Evolutionary conservation across 2,888 invertebrate species (phyloP), one percentile per base, ranked within the genome.

Genomic region (Drosophila prolongata): DNA sequence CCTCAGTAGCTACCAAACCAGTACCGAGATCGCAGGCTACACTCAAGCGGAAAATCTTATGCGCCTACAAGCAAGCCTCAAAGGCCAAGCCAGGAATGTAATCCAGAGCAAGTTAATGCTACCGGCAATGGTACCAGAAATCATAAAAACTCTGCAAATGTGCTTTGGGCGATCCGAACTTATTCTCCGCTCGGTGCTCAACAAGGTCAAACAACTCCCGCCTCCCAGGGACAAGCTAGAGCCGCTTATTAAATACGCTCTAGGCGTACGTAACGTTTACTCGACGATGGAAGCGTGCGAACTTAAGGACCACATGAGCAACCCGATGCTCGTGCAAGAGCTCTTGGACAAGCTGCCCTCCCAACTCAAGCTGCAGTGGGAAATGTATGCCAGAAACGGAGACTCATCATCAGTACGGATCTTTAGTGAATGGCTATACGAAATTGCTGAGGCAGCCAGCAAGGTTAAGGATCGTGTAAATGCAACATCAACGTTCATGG

Each of bases 231-330:
- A 40, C 9, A 16, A 14, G 40, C 40, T 40, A 14, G 3, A 40
- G 40, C 16, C 40, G 1, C 40, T 40, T 9, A 40, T 38, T n/a
- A 14, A 38, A 40, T 40, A 14, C 8, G 40, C n/a, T 40, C 8
- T 40, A 14, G 40, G 14, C 40, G 40, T 40, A n/a, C n/a, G 40
- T n/a, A 14, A n/a, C n/a, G n/a, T 40, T 40, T 40, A 40, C 40
- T 40, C 40, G 8, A 6, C 14, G 8, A 40, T 14, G 40, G 40
- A 40, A 40, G 40, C 40, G 6, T 40, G 40, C 40, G 30, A 30
- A 10, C 5, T 37, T 10, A 30, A 30, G 40, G 43, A 43, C 10
- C 43, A 43, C 10, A 11, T 43, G 10, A 19, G 10, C 43, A 43
- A 43, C 43, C 19, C 43, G 11, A 11, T 43, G 43, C 43, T 11